A percentile compares a stretch with the other conserved stretches of the same genome.
These are phyloP conservation scores for Tinea trinotella DNA, from an alignment of 2,888 invertebrate species.

Conservation along the genomic window DNA sequence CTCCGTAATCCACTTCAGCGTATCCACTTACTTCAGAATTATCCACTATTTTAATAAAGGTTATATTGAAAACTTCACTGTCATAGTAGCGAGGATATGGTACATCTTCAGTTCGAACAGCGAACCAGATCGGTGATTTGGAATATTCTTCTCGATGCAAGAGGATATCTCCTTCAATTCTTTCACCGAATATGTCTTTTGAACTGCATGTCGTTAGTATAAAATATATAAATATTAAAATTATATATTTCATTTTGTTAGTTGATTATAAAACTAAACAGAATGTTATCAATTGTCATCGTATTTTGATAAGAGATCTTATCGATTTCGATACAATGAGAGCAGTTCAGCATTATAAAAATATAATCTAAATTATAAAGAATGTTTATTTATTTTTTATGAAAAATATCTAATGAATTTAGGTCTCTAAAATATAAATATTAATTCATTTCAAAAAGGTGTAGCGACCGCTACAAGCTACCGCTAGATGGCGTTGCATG, in stretches of 20 bases:
- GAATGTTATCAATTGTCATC: conserved; percentile 6
- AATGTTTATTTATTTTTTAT: too few relatives aligned
- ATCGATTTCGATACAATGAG: neutral
- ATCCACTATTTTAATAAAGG: conserved; percentile 29
- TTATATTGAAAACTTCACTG: conserved; percentile 29
- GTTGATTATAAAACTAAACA: neutral
- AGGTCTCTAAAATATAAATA: too few relatives aligned
- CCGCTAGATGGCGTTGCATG: too few relatives aligned
- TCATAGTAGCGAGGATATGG: conserved; percentile 34
- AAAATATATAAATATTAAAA: conserved; percentile 3
- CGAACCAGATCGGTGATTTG: conserved; percentile 28
- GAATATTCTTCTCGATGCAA: conserved; percentile 31
- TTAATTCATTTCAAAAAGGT: too few relatives aligned
- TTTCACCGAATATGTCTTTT: conserved; percentile 27
- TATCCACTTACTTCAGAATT: conserved; percentile 27
- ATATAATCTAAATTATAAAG: too few relatives aligned
- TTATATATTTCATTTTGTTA: conserved; percentile 2
- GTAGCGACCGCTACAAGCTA: too few relatives aligned
- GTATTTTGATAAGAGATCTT: neutral
- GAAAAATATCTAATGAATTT: too few relatives aligned
- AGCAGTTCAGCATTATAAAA: too few relatives aligned
- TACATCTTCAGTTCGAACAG: conserved; percentile 29
- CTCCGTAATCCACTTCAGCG: conserved; percentile 35
- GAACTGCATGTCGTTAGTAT: neutral
- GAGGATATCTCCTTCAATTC: conserved; percentile 26